Base-by-base conservation (phyloP, 2,113 vertebrate genomes). In the Ammodramus savannarum region DNA sequence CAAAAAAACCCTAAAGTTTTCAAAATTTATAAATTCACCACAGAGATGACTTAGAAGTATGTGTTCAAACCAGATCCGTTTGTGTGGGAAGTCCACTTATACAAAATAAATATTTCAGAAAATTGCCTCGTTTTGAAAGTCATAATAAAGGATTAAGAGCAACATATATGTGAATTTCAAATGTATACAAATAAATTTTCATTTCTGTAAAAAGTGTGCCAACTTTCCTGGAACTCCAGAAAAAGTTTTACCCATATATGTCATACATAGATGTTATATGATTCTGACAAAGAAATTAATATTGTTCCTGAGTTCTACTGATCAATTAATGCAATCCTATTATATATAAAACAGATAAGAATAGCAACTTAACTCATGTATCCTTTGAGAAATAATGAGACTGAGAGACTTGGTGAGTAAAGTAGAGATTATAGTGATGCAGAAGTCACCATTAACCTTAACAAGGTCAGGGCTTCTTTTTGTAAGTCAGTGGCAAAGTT, bases 391-490 rank as follows among this genome's bases (percentile, higher is more conserved):
- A 87, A 85, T 13, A 55, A 12, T 82, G 68, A 57, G 78, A 86
- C 27, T 29, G 31, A 34, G 29, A 78, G 36, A 54, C 36, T 49
- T 34, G 13, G 27, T 36, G 46, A 69, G 41, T 77, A 46, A 69
- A 44, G 51, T 3, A 73, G 48, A 66, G 18, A 68, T 66, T 51
- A 49, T 1, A 88, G 36, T 36, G 39, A 71, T 29, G 23, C n/a
- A 69, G 48, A 88, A 90, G 52, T 75, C 49, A 48, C 36, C n/a
- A 55, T 13, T 49, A 46, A 91, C 48, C 72, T 86, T 41, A 86
- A 39, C n/a, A 84, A 88, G 36, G 55, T 71, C 82, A 88, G 44
- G 13, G 26, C 38, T 88, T 92, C 68, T 74, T 87, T 96, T 61
- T 57, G 8, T 66, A 85, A 93, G 59, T 67, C 43, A 36, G 39